phyloP scores from a whole-genome alignment of 2,888 invertebrate genomes.

The Argyresthia goedartella region DNA sequence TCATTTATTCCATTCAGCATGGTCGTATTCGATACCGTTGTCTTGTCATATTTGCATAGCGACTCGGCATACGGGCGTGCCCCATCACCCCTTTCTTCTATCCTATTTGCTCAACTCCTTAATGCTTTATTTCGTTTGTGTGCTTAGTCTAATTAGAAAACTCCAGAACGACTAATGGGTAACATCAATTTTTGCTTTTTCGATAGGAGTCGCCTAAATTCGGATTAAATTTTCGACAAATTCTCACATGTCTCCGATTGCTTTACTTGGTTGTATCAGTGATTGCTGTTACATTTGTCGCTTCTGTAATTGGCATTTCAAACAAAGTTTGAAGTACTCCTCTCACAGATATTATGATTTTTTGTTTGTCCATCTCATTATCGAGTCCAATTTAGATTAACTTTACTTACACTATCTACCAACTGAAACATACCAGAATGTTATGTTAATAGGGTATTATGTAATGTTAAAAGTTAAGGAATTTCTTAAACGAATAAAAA shows the following conservation, averaged over 20 bases:
- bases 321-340: neutral
- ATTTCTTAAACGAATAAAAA: no score
- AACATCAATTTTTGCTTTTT: conserved; percentile 40
- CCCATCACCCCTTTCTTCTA: conserved; percentile 38
- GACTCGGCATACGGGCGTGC: conserved; percentile 38
- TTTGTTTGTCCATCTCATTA: no score
- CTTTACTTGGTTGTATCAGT: no score
- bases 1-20: conserved; percentile 1
- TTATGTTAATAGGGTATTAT: no score
- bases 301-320: neutral
- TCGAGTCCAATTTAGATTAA: no score
- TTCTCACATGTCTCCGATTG: no score
- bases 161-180: conserved; percentile 46
- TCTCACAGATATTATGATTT: neutral
- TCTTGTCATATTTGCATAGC: conserved; percentile 49
- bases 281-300: no score
- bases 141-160: conserved; percentile 68
- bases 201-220: conserved; percentile 14
- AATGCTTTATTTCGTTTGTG: conserved; percentile 68
- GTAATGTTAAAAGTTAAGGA: no score
- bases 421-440: no score
- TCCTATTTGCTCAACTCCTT: conserved; percentile 62
- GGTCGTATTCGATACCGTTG: conserved; percentile 16
- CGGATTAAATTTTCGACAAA: conserved; percentile 7
- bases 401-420: no score